A percentile compares a stretch with the other conserved stretches of the same genome.
Evolutionary conservation across 2,797 vertebrate genomes (phyloP).

Genomic region (Chaunax sp.): DNA sequence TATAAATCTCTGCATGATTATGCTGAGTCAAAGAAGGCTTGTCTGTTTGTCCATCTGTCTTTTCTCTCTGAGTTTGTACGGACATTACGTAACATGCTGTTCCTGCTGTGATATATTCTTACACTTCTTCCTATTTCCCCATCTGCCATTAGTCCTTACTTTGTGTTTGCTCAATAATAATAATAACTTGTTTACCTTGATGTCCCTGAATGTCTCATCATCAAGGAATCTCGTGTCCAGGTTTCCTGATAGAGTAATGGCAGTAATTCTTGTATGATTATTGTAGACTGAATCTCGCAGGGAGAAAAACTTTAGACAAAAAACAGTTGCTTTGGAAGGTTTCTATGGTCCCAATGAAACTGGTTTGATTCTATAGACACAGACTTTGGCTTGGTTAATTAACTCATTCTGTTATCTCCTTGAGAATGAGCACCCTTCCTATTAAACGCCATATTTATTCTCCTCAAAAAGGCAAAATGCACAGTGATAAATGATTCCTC

Average conservation of each 20-base stretch:
- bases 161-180: neutral
- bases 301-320: conserved; percentile 8
- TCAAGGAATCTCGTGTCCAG: neutral
- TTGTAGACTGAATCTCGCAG: neutral
- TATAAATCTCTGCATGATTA: conserved; percentile 53
- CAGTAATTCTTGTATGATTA: neutral
- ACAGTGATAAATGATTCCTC: neutral
- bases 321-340: neutral
- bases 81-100: conserved; percentile 31
- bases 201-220: neutral
- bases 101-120: conserved; percentile 19
- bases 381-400: conserved; percentile 20
- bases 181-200: neutral
- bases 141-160: conserved; percentile 1
- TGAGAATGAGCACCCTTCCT: conserved; percentile 1
- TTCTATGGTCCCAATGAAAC: conserved; percentile 17
- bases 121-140: conserved; percentile 1
- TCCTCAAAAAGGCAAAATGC: conserved; percentile 11
- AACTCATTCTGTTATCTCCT: conserved; percentile 2
- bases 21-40: conserved; percentile 79
- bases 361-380: conserved; percentile 7
- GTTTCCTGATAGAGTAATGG: neutral
- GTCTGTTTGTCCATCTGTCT: conserved; percentile 32
- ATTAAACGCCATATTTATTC: conserved; percentile 9
- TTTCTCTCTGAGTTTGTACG: conserved; percentile 23